Evolutionary conservation across 2,113 vertebrate genomes (phyloP).

Genomic region (Gambusia holbrooki): DNA sequence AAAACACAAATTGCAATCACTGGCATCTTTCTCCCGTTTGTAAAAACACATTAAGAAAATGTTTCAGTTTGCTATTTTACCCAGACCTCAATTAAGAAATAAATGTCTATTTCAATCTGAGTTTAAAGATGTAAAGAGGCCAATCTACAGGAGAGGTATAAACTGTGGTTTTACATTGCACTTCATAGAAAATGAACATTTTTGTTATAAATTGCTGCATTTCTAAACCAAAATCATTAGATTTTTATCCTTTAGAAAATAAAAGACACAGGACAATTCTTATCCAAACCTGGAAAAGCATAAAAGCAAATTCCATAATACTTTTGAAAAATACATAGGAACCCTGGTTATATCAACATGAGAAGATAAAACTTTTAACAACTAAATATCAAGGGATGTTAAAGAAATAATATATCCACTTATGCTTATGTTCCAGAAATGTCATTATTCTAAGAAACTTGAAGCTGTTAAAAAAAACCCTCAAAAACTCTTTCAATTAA

Average conservation of each 20-base stretch:
- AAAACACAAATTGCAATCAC: too few species aligned
- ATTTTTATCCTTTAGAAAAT: background rate
- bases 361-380: background rate
- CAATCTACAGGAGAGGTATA: too few species aligned
- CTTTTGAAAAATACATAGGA: background rate
- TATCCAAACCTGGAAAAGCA: background rate
- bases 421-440: background rate
- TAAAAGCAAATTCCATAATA: background rate
- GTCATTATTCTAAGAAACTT: too few species aligned
- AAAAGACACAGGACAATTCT: background rate
- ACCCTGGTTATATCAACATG: background rate
- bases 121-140: too few species aligned
- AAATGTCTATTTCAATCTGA: too few species aligned
- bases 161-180: too few species aligned
- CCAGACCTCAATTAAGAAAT: too few species aligned
- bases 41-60: too few species aligned
- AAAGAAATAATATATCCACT: background rate
- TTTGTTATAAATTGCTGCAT: background rate
- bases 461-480: too few species aligned
- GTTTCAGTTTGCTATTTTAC: too few species aligned
- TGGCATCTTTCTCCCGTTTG: too few species aligned
- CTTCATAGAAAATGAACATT: too few species aligned
- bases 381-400: background rate
- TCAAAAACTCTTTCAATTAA: background rate
- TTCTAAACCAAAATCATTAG: background rate